Evolutionary conservation across 2,797 vertebrate species (phyloP), one percentile per base, ranked within the genome.

Genomic region (Mus minutoides): DNA sequence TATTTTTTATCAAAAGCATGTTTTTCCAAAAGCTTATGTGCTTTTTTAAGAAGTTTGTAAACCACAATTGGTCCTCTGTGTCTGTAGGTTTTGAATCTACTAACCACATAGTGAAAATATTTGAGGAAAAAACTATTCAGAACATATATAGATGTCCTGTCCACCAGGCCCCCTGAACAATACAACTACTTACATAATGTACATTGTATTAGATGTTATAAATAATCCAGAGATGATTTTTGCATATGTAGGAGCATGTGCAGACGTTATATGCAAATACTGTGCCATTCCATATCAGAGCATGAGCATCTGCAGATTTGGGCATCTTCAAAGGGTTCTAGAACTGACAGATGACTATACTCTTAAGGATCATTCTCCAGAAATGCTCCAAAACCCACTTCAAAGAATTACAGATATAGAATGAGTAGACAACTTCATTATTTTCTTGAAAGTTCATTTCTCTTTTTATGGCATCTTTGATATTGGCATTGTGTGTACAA

Each of bases 1-100:
- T 69, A 83, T 40, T 58, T 93, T 92, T 92, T 93, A 95, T 86
- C 78, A 94, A 96, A 96, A 93, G 52, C 46, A 40, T 94, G 7
- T 92, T 92, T 92, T 90, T 92, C 85, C 77, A 95, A 96, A 97
- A 91, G 62, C 22, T 78, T n/a, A 56, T 58, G 24, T 43, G 40
- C 6, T 95, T 84, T 94, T 83, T 54, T 29, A 89, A 52, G 26
- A 62, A 54, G 69, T 92, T 95, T 80, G 2, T 77, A 88, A 95
- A 85, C 40, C 29, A 80, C 9, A 90, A 60, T 11, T 78, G 22
- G 49, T 64, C 26, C 82, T 79, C 34, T n/a, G 0, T 22, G 43
- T 69, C 52, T 43, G 34, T 56, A 62, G 34, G 40, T 62, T 94
- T 79, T 29, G 22, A 60, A 79, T 29, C 75, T 56, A 79, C 34